Base-by-base conservation (phyloP, 2,888 invertebrate genomes). In the Steinernema hermaphroditum region DNA sequence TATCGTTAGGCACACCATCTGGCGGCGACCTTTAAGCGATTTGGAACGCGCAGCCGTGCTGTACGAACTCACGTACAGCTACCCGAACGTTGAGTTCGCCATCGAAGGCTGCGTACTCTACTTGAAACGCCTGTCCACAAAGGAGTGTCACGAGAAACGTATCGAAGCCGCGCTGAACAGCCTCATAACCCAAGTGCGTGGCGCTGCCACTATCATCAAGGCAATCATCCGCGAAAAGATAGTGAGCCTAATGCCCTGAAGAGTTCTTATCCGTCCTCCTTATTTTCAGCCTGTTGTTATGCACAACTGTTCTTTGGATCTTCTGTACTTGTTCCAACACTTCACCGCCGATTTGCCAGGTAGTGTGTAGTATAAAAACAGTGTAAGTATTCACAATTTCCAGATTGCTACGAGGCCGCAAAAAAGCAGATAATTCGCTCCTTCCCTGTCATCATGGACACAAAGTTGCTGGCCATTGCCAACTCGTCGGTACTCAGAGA, bases 201-300 rank as follows among this genome's bases (percentile, higher is more conserved):
- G 54, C 12, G 54, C 54, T 12, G 22, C 54, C 19, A 6, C 27
- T 2, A 54, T 54, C 27, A 24, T 54, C 24, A 54, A 54, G 16
- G 54, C 54, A 27, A 54, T 54, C 22, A 54, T 54, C 54, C 22
- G 27, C 2, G 22, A 2, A 12, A 54, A 54, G 16, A 14, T 54
- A 4, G 54, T 54, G 24, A 6, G 46, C 8, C 43, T 8, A 41
- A 9, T 41, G 8, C 43, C 8, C 9, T 6, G 19, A 49, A 19
- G 6, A 49, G 49, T 49, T 49, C n/a, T n/a, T n/a, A n/a, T n/a
- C n/a, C n/a, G n/a, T n/a, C n/a, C n/a, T n/a, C n/a, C n/a, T n/a
- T n/a, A n/a, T 49, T 9, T 54, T 54, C 27, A 54, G 54, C 54
- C 54, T 9, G 54, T 54, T 54, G 54, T 54, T 6, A 54, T 54